Evolutionary conservation across 2,113 vertebrate genomes (phyloP).

Genomic region (Hippocampus barbouri): DNA sequence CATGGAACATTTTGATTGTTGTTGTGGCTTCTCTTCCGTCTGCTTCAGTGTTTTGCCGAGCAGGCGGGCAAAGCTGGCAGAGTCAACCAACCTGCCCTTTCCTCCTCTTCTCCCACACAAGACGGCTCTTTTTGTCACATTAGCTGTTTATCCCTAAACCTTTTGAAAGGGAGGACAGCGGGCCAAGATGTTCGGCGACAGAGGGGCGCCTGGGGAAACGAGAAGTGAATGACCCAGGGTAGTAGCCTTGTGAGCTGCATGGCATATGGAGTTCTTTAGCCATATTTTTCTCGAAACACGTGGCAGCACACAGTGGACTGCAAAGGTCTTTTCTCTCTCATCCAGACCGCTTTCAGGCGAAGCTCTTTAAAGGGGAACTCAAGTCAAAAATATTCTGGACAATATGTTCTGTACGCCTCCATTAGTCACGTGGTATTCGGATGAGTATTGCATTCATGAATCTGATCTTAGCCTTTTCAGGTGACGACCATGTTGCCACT

Average conservation of each 20-base stretch:
- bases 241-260: constrained; percentile 21
- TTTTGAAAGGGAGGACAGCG: constrained; percentile 25
- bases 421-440: too few species aligned
- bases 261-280: constrained; percentile 27
- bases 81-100: constrained; percentile 29
- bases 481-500: too few species aligned
- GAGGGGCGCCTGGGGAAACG: constrained; percentile 45
- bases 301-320: constrained; percentile 26
- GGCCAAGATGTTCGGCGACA: constrained; percentile 51
- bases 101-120: constrained; percentile 32
- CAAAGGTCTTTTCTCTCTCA: constrained; percentile 30
- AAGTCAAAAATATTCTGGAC: too few species aligned
- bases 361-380: constrained; percentile 2
- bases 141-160: constrained; percentile 20
- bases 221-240: constrained; percentile 23
- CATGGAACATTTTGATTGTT: constrained; percentile 13
- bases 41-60: constrained; percentile 10
- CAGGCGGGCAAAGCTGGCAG: constrained; percentile 6
- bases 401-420: too few species aligned
- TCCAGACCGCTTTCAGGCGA: constrained; percentile 34
- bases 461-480: too few species aligned
- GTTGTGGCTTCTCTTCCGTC: constrained; percentile 25
- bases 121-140: constrained; percentile 25
- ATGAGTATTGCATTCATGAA: too few species aligned
- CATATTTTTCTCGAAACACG: constrained; percentile 25